Evolutionary conservation across 2,113 vertebrate species (phyloP), one percentile per base, ranked within the genome.

Genomic region (Macquaria ambigua): DNA sequence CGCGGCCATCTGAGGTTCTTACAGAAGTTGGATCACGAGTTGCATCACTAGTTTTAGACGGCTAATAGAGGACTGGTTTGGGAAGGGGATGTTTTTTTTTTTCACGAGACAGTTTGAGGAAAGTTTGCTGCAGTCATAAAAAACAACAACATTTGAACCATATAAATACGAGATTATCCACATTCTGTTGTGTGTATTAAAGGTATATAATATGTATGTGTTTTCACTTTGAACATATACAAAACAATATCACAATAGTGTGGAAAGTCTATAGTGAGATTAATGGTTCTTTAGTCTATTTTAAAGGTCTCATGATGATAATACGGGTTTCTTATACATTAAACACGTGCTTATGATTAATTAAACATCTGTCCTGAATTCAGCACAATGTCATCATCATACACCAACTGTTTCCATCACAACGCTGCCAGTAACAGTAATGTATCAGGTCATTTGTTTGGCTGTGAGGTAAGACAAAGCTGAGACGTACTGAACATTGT

Each of bases 1-100:
- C 20, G 31, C 20, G n/a, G 80, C 91, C 89, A 92, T 90, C 88
- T 90, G 89, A 92, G 90, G 61, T 50, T 81, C 71, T 75, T 52
- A 39, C 78, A 78, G 61, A 67, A 84, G 81, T 74, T 58, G 86
- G 62, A 78, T 73, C 69, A 58, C n/a, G 18, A 73, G 75, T 86
- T 81, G 66, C 73, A 61, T 81, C 67, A 68, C 46, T 68, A 61
- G 83, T 64, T 76, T 64, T 34, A 66, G 71, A n/a, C 43, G 34
- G 50, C 5, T 48, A 58, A 39, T 12, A 23, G 50, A 64, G 70
- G 64, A 46, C 8, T 37, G 56, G 8, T 69, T 63, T 28, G n/a
- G 62, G 16, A 53, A 14, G 39, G 6, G 68, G 16, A 0, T 18
- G 37, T 9, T 66, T 50, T 31, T 39, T 39, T 34, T 18, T 48